Evolutionary conservation across 2,797 vertebrate genomes (phyloP).

Genomic region (Oreortyx pictus): DNA sequence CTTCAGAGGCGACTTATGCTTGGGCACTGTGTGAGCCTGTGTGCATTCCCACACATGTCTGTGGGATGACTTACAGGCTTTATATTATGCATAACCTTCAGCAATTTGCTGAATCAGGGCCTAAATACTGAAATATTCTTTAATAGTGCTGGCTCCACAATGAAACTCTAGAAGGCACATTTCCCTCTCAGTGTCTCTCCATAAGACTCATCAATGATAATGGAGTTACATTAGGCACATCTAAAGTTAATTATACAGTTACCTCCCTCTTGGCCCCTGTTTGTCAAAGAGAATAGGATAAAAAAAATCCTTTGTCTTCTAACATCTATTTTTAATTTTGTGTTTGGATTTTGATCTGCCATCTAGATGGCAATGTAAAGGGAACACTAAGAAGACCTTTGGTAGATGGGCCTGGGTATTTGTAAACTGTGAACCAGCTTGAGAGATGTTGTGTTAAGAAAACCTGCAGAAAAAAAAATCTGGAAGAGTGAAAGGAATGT

Average conservation of each 20-base stretch:
- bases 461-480: neutral
- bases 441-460: neutral
- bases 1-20: neutral
- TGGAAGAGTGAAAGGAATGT: slow-evolving; percentile 15
- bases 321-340: slow-evolving; percentile 13
- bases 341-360: slow-evolving; percentile 31
- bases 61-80: slow-evolving; percentile 2
- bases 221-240: slow-evolving; percentile 74
- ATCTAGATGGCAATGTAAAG: neutral
- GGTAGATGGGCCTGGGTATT: slow-evolving; percentile 10
- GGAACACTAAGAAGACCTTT: neutral
- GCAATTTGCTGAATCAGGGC: slow-evolving; percentile 57
- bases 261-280: slow-evolving; percentile 61
- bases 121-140: slow-evolving; percentile 63
- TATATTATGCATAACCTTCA: slow-evolving; percentile 7
- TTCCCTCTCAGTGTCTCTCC: slow-evolving; percentile 45
- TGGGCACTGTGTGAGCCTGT: neutral
- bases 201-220: slow-evolving; percentile 65
- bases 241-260: slow-evolving; percentile 76
- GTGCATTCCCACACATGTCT: neutral
- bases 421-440: neutral
- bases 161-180: slow-evolving; percentile 65
- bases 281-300: slow-evolving; percentile 54
- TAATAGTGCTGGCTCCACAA: slow-evolving; percentile 51
- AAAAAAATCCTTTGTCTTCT: neutral